phyloP scores from a whole-genome alignment of 2,113 vertebrate species.

The Aldabrachelys gigantea region DNA sequence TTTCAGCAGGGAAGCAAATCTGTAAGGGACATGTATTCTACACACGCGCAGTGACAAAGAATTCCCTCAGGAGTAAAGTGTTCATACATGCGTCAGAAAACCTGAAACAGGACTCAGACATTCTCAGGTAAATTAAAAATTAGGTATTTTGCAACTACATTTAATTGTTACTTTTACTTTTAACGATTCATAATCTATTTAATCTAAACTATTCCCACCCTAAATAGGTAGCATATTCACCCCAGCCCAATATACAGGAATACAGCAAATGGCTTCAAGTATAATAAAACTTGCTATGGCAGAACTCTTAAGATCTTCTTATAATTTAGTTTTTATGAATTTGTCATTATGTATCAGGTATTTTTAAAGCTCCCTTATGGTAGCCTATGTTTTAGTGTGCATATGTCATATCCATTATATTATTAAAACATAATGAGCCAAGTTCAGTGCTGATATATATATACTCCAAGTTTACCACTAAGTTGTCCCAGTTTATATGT shows the following conservation, averaged over 20 bases:
- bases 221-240: background rate
- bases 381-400: background rate
- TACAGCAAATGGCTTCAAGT: background rate
- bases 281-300: background rate
- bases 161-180: background rate
- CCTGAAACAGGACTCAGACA: background rate
- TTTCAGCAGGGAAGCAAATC: too few relatives aligned
- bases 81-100: background rate
- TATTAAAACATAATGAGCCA: background rate
- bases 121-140: constrained; percentile 1
- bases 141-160: background rate
- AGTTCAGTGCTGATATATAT: background rate
- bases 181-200: background rate
- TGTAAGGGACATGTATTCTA: too few relatives aligned
- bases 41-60: too few relatives aligned
- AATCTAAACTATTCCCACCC: background rate
- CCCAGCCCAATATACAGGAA: background rate
- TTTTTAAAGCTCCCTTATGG: background rate
- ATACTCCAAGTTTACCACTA: background rate
- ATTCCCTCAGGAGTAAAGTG: background rate
- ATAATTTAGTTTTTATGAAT: background rate
- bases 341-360: background rate
- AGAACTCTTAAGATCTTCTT: background rate
- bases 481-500: background rate
- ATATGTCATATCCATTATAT: background rate